phyloP scores from a whole-genome alignment of 2,113 vertebrate genomes.

The Zapus hudsonius region DNA sequence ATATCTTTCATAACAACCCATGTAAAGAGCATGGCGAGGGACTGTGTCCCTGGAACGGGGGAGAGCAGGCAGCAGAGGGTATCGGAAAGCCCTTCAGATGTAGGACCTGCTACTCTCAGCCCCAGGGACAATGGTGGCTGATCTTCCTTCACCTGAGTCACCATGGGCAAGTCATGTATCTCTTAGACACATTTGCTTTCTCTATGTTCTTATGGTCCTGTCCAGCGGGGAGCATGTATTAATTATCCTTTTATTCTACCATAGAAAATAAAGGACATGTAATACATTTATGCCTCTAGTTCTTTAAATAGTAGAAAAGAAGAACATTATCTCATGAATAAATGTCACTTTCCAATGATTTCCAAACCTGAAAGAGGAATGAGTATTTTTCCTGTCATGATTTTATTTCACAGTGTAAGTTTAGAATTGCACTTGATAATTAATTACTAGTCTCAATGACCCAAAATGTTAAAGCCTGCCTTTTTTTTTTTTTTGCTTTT shows the following conservation, averaged over 20 bases:
- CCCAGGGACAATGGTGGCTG: rapidly evolving
- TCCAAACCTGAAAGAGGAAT: background rate
- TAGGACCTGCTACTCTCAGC: background rate
- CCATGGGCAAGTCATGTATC: rapidly evolving
- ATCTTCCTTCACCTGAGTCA: rapidly evolving
- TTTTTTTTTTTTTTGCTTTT: background rate
- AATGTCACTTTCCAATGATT: too few species aligned
- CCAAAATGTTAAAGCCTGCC: background rate
- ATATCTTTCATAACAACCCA: background rate
- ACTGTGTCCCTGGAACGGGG: background rate
- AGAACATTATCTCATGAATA: background rate
- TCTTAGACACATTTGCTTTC: background rate
- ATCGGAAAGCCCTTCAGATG: rapidly evolving
- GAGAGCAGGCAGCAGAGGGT: background rate
- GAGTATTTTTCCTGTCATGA: background rate
- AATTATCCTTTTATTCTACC: background rate
- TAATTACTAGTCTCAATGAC: background rate
- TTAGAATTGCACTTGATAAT: background rate
- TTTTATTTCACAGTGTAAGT: background rate
- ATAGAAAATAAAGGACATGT: background rate
- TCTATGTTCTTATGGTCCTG: background rate
- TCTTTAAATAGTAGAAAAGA: background rate
- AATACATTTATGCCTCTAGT: background rate
- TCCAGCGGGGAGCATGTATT: background rate
- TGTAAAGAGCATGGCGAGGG: background rate